Percentiles rank a stretch among this genome's conserved stretches.
Conservation (phyloP, 2,113 vertebrate species). For the Leucopternis melanops region DNA sequence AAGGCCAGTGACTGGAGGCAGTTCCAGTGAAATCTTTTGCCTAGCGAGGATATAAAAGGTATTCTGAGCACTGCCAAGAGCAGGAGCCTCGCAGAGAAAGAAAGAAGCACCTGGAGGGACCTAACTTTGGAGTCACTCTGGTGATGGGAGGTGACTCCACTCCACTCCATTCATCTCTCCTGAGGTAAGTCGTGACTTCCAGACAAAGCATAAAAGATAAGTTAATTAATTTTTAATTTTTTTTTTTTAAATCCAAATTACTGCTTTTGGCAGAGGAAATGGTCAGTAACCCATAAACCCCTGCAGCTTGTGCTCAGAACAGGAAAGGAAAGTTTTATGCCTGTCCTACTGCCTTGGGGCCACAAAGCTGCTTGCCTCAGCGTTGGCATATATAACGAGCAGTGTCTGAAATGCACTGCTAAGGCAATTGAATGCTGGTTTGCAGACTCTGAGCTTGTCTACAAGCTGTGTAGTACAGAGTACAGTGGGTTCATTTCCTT, state of each 20-base stretch:
- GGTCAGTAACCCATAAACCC: background rate
- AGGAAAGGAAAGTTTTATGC: background rate
- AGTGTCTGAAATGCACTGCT: background rate
- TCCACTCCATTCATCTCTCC: background rate
- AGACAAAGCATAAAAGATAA: background rate
- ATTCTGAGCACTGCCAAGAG: background rate
- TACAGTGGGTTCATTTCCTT: background rate
- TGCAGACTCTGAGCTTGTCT: background rate
- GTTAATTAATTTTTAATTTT: background rate
- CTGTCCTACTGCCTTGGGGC: background rate
- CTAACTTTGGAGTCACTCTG: background rate
- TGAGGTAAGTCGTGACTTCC: background rate
- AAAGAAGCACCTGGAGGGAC: background rate
- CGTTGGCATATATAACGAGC: background rate
- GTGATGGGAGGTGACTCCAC: background rate
- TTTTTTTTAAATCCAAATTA: background rate
- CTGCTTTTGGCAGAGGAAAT: background rate
- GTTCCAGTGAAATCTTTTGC: background rate
- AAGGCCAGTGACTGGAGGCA: background rate
- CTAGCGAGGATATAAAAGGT: background rate
- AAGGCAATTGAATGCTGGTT: background rate
- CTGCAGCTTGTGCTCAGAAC: background rate
- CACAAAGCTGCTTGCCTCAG: background rate
- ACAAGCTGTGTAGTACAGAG: background rate
- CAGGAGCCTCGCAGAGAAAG: background rate